Conservation (phyloP, 30 jellyfish, hydroid and myxozoan genomes). For the Morbakka virulenta region DNA sequence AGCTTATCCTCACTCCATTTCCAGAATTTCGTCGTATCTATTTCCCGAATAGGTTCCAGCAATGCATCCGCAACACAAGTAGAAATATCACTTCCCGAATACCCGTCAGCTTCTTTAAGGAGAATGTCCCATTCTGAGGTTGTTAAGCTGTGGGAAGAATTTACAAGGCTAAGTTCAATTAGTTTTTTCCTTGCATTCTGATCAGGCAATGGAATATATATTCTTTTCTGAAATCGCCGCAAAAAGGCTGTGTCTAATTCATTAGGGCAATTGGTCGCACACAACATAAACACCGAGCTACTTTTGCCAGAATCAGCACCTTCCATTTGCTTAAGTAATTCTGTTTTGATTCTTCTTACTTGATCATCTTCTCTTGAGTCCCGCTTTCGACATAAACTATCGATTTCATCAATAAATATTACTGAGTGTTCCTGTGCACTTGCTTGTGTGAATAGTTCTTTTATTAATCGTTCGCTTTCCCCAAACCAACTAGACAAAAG, state of each 20-base stretch:
- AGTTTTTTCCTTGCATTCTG: conserved; percentile 68
- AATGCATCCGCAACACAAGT: conserved; percentile 93
- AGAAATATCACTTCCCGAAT: conserved; percentile 94
- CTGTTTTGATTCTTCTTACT: conserved; percentile 87
- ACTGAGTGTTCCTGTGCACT: conserved; percentile 58
- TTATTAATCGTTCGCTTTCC: conserved; percentile 88
- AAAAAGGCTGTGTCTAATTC: conserved; percentile 92
- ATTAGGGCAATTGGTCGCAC: conserved; percentile 98
- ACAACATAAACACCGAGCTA: conserved; percentile 54
- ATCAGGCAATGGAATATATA: conserved; percentile 84
- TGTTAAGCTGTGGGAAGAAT: conserved; percentile 22
- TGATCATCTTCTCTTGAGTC: conserved; percentile 88
- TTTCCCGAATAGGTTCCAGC: conserved; percentile 84
- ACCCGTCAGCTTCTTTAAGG: conserved; percentile 75
- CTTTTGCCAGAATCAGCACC: conserved; percentile 63
- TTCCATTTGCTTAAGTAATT: conserved; percentile 90
- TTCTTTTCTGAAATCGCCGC: conserved; percentile 89
- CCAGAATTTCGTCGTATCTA: conserved; percentile 60
- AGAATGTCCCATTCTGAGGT: conserved; percentile 65
- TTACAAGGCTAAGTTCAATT: conserved; percentile 53
- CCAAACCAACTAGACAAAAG: conserved; percentile 97
- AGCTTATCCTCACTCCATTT: conserved; percentile 79
- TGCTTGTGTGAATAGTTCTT: conserved; percentile 88
- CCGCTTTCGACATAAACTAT: conserved; percentile 90
- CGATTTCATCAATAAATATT: conserved; percentile 92